Evolutionary conservation across 2,797 vertebrate species (phyloP), one percentile per base, ranked within the genome.

Genomic region (Tolypeutes matacus): DNA sequence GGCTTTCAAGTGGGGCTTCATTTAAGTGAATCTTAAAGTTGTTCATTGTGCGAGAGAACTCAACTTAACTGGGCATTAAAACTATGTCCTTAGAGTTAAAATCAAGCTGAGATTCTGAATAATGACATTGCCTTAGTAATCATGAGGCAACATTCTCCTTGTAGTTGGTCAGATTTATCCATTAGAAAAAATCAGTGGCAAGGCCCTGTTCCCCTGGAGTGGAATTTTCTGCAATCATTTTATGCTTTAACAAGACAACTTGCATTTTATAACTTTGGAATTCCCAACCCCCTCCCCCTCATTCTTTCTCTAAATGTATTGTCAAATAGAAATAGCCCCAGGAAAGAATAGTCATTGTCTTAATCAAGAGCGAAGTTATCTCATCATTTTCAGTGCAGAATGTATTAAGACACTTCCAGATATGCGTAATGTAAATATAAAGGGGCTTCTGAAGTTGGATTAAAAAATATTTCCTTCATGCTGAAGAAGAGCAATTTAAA

Each of bases 111-210:
- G 34, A 56, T 69, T 96, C 95, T 95, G 91, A 96, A 89, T 88
- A 92, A 96, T 31, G 42, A 58, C 34, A 20, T 51, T 6, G 29
- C 36, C 65, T 81, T 60, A 46, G 86, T 83, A 92, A 96, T 97
- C 85, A 92, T 17, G 36, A 91, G 81, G 78, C 23, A 69, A 53
- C 56, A 49, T 69, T 94, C 46, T 86, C 64, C 70, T 91, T 34
- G 15, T 10, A 93, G 70, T 86, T 17, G 4, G 67, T 88, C 51
- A 62, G 42, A 73, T 91, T 56, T 86, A 93, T 93, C 88, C 88
- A 94, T 96, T 95, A 94, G 69, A n/a, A 94, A 92, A 96, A 97
- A 72, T 90, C 84, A 95, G 60, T 82, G n/a, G n/a, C 73, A 67
- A 94, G 70, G 13, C 39, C n/a, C 73, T 36, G 60, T 65, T 83